Evolutionary conservation across 2,113 vertebrate genomes (phyloP), one percentile per base, ranked within the genome.

Genomic region (Merops nubicus): DNA sequence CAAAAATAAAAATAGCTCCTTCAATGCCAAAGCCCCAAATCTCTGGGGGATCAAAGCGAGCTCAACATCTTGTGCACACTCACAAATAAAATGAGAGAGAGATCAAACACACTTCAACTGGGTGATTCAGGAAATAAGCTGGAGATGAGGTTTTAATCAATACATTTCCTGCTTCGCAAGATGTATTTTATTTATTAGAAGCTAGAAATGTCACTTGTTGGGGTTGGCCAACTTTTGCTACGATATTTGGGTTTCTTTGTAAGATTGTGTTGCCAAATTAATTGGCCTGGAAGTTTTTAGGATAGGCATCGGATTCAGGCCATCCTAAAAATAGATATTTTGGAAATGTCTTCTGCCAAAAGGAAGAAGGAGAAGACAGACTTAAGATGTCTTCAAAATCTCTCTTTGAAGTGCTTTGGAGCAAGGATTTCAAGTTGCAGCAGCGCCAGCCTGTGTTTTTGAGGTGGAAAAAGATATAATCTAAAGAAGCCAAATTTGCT

Each of bases 381-480:
- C 62, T 50, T 45, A 26, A 64, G 72, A 79, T 19, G 29, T 19
- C 64, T 68, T 83, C n/a, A 12, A 82, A 75, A 83, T 48, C 43
- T 69, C 10, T 60, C 82, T 92, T 96, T 95, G 89, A 95, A 96
- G 82, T 82, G 54, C 65, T 90, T 57, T 85, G 91, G 75, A 95
- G 74, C 74, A 54, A 50, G 70, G 85, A 76, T 60, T 75, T 78
- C 36, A 4, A 85, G 72, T 83, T 75, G 42, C 7, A 0, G 78
- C 67, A 83, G 88, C 7, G 5, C 53, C 85, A 94, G 95, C n/a
- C 92, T 89, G 50, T 94, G 70, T 94, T 93, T 95, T 85, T 82
- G 62, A 79, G 63, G 59, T 5, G 6, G 57, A n/a, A 54, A 75
- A 91, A 88, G 82, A 94, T 93, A 70, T 76, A 87, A 94, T 94